Percentiles rank a stretch among this genome's conserved stretches.
Conservation (phyloP, 2,888 invertebrate genomes). For the Hyalella azteca region DNA sequence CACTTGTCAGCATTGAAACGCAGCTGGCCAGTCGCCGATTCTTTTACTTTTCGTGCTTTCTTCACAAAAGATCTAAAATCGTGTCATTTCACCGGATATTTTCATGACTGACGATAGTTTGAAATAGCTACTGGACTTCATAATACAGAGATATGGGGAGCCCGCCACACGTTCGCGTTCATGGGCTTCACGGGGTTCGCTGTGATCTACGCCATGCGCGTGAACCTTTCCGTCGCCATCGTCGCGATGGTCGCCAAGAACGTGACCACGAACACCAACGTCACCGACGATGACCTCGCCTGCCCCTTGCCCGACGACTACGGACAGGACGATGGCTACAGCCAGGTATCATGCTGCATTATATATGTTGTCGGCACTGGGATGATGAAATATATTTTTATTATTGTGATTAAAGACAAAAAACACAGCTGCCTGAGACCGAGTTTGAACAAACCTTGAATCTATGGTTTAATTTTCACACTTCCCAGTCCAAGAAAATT, state of each 20-base stretch:
- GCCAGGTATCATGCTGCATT: not conserved
- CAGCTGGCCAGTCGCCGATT: not conserved
- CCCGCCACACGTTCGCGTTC: slow-evolving; percentile 50
- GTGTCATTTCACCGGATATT: not conserved
- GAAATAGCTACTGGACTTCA: not conserved
- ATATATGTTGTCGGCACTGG: too few relatives aligned
- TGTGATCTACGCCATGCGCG: slow-evolving; percentile 48
- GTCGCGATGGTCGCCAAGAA: slow-evolving; percentile 52
- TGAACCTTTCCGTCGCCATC: slow-evolving; percentile 55
- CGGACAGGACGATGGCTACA: not conserved
- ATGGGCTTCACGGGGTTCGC: slow-evolving; percentile 52
- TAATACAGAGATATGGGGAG: slow-evolving; percentile 41
- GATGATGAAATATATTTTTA: too few relatives aligned
- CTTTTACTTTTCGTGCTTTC: not conserved
- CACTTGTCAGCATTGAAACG: not conserved
- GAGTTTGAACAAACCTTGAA: too few relatives aligned
- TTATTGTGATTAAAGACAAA: too few relatives aligned
- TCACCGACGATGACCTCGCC: not conserved
- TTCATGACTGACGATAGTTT: not conserved
- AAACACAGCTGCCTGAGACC: too few relatives aligned
- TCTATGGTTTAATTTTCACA: too few relatives aligned
- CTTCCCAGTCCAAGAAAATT: too few relatives aligned
- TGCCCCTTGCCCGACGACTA: slow-evolving; percentile 41
- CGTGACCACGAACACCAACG: not conserved
- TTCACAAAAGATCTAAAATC: not conserved